Base-by-base conservation (phyloP, 2,888 invertebrate genomes). In the Drosophila nr. fundita region DNA sequence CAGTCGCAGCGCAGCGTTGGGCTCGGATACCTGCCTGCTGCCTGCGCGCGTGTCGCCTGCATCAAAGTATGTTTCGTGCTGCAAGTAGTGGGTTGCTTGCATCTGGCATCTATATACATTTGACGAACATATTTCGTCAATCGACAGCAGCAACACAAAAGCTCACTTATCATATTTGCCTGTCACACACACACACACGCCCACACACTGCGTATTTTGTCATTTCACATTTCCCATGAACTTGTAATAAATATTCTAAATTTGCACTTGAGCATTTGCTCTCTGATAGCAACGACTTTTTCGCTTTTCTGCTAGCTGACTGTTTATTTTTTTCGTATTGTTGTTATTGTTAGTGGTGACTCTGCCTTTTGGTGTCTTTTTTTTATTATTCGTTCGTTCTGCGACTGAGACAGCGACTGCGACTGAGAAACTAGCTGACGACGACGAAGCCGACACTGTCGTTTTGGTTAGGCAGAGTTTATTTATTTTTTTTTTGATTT, bases 191-290 rank as follows among this genome's bases (percentile, higher is more conserved):
- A 54, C 45, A 45, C 18, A 27, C 7, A 40, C 40, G 2, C 40
- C 45, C 60, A 64, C 57, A 66, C 53, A 18, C 55, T 66, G 53
- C 48, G 63, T 68, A 72, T 83, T 73, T 76, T 86, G 73, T 63
- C 72, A 78, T 67, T 63, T 70, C 58, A 30, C 49, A 72, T 70
- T 78, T 80, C 75, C 83, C 88, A 79, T 90, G 88, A 89, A 89
- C 87, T 89, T 89, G 87, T 86, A 78, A 74, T 70, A 77, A 69
- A 78, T 75, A 80, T 84, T 81, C 90, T 77, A 81, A 81, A 75
- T 86, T 87, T 83, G 85, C 83, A 87, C 77, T 83, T 87, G 73
- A 69, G 54, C 59, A 60, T 64, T 60, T 50, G 49, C 68, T 53
- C 49, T 68, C 10, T 54, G 48, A 52, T 79, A 76, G 76, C 77